Base-by-base conservation (phyloP, 2,113 vertebrate species). In the Miniopterus natalensis region DNA sequence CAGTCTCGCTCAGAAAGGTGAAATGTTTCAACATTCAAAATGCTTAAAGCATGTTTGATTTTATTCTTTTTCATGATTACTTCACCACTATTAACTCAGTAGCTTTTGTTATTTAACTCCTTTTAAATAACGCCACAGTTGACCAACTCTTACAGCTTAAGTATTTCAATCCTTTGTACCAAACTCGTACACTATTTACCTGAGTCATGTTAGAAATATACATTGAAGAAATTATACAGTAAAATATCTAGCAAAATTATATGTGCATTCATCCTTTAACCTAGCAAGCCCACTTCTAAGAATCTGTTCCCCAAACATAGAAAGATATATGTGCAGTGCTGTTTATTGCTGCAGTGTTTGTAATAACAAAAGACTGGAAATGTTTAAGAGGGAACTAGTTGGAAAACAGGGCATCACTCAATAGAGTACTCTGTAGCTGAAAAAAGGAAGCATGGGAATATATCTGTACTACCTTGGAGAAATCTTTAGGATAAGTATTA, bases 1-100 rank as follows among this genome's bases (percentile, higher is more conserved):
- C 99, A 99, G 97, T 99, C 99, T 88, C 99, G 99, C 96, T 99
- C 99, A 21, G 99, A 99, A 98, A 99, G 99, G 99, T 99, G 95
- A 94, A 97, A 77, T 85, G 92, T 97, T 95, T 95, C 91, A 93
- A 93, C 90, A 98, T 97, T 93, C 3, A 83, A 45, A 94, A 95
- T 95, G 95, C 94, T 57, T 80, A 29, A 87, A 31, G 92, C 78
- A 74, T 96, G 92, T 96, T 96, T 95, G 78, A 45, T 95, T 92
- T 96, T 90, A 85, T 63, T 96, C 83, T 94, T 96, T 83, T 90
- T 85, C 59, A n/a, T 96, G 95, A 94, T 88, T 95, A 85, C 96
- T 96, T 88, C 87, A 86, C 59, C 65, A 83, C 53, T 95, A 29
- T 75, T 95, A 80, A 85, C 21, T 90, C 27, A 18, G 40, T 71